Evolutionary conservation across 2,113 vertebrate species (phyloP).

Genomic region (Phaetusa simplex): DNA sequence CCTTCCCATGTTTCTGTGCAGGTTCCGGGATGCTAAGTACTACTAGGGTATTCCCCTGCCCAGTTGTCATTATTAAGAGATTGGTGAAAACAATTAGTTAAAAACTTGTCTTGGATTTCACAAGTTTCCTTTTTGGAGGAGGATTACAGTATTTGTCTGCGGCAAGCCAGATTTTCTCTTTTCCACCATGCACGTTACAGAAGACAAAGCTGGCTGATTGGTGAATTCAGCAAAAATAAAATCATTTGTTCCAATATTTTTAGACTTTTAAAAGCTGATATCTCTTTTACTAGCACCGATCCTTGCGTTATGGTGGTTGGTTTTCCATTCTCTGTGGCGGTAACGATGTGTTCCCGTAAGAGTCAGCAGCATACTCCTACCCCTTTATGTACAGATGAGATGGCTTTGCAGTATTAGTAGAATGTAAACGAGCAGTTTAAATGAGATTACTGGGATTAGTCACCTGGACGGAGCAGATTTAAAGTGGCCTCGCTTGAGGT

Average conservation of each 20-base stretch:
- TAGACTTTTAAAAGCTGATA: neutral
- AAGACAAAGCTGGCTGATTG: neutral
- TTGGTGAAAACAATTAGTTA: neutral
- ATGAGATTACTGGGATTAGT: constrained; percentile 11
- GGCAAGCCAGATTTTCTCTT: neutral
- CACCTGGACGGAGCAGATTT: neutral
- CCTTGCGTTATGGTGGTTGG: neutral
- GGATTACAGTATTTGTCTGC: neutral
- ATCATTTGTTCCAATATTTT: neutral
- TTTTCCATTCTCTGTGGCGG: neutral
- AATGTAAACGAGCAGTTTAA: constrained; percentile 33
- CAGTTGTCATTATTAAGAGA: neutral
- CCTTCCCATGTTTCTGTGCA: neutral
- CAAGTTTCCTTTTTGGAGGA: neutral
- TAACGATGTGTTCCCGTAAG: neutral
- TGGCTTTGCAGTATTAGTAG: neutral
- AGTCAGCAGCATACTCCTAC: neutral
- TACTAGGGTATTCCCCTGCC: neutral
- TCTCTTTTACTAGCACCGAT: neutral
- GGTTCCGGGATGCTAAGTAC: neutral
- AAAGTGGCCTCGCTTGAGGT: neutral
- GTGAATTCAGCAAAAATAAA: constrained; percentile 22
- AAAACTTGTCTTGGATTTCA: neutral
- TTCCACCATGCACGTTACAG: neutral
- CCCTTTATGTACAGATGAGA: neutral